Evolutionary conservation across 2,797 vertebrate species (phyloP).

Genomic region (Phrynocephalus forsythii): DNA sequence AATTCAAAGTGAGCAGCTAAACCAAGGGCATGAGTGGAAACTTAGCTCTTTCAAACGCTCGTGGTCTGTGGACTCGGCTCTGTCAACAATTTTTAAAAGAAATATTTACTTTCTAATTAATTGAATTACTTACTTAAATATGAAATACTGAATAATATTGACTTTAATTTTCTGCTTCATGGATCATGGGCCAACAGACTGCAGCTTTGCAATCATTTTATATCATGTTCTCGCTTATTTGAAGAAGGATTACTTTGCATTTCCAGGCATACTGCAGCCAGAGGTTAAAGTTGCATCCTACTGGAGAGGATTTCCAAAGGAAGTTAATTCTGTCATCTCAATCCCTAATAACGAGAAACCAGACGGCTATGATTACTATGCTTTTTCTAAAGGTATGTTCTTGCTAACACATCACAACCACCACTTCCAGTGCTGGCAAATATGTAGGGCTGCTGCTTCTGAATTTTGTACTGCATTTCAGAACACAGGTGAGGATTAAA

Average conservation of each 20-base stretch:
- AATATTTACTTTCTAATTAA: background rate
- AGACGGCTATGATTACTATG: conserved; percentile 89
- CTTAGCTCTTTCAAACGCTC: background rate
- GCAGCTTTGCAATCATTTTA: background rate
- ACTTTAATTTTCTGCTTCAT: background rate
- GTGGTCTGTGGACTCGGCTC: background rate
- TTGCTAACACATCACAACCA: background rate
- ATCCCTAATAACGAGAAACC: conserved; percentile 80
- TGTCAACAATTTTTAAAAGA: background rate
- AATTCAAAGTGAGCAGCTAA: background rate
- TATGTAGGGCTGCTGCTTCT: background rate
- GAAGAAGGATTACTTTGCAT: conserved; percentile 19
- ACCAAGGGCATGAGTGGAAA: background rate
- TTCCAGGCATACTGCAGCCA: conserved; percentile 79
- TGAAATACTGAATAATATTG: no score
- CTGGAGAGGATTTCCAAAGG: conserved; percentile 80
- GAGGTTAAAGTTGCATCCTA: conserved; percentile 72
- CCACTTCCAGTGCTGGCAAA: background rate
- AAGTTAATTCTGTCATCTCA: conserved; percentile 86
- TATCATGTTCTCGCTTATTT: background rate
- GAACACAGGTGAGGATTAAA: background rate
- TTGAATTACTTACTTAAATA: no score
- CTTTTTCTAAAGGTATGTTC: conserved; percentile 90
- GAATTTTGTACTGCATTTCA: background rate
- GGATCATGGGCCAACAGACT: background rate